These are phyloP conservation scores for Lycia hirtaria DNA, from an alignment of 2,888 invertebrate species.

Conservation along the genomic window DNA sequence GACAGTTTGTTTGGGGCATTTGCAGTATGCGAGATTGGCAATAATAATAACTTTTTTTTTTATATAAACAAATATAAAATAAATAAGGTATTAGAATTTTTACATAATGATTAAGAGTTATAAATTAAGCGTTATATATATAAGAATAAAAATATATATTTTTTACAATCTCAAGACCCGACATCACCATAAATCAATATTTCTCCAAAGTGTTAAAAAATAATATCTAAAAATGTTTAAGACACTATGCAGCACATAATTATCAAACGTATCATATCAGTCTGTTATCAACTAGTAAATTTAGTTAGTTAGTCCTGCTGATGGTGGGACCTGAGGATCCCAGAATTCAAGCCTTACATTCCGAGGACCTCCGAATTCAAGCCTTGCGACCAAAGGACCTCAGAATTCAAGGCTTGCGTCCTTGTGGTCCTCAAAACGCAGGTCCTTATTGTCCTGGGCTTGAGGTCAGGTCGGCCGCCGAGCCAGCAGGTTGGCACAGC, in stretches of 20 bases:
- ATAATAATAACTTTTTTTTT: no score
- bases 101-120: not conserved
- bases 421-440: not conserved
- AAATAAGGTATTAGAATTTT: no score
- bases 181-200: conserved; percentile 11
- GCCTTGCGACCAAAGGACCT: not conserved
- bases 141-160: not conserved
- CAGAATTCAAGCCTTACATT: no score
- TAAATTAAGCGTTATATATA: no score
- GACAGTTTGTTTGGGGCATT: no score
- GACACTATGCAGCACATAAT: conserved; percentile 38
- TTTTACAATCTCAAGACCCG: conserved; percentile 11
- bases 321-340: not conserved
- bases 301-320: conserved; percentile 25
- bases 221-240: conserved; percentile 32
- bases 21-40: no score
- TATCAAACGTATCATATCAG: conserved; percentile 30
- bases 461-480: conserved; percentile 42
- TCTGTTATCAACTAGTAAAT: conserved; percentile 37
- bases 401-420: not conserved
- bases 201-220: conserved; percentile 23
- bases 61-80: no score
- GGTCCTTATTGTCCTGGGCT: not conserved
- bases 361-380: not conserved
- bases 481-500: conserved; percentile 64